A percentile compares a stretch with the other conserved stretches of the same genome.
Evolutionary conservation across 2,113 vertebrate genomes (phyloP).

Genomic region (Osmerus mordax): DNA sequence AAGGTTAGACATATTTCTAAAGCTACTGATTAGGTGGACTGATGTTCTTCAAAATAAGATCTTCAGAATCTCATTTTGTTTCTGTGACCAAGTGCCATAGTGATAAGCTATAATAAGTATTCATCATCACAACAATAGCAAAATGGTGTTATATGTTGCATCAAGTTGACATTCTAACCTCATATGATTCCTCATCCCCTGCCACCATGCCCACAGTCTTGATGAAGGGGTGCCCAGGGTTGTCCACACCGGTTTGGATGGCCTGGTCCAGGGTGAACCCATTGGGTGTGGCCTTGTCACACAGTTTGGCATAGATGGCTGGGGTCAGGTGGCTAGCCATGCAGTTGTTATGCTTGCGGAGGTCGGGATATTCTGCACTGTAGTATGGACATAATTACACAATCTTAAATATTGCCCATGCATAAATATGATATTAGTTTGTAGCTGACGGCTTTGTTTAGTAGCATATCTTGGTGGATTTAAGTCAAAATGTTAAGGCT

Average conservation of each 20-base stretch:
- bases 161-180: slow-evolving; percentile 71
- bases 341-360: slow-evolving; percentile 98
- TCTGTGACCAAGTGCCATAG: too few species aligned
- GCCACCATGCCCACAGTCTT: slow-evolving; percentile 82
- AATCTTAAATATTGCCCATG: not conserved
- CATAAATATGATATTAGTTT: too few species aligned
- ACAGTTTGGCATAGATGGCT: slow-evolving; percentile 86
- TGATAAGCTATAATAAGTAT: too few species aligned
- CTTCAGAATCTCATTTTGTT: too few species aligned
- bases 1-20: too few species aligned
- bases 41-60: too few species aligned
- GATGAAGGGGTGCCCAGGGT: slow-evolving; percentile 97
- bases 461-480: too few species aligned
- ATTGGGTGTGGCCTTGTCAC: slow-evolving; percentile 85
- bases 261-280: slow-evolving; percentile 93
- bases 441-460: too few species aligned
- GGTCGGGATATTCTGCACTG: slow-evolving; percentile 95
- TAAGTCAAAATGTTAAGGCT: too few species aligned
- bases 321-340: slow-evolving; percentile 93
- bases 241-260: slow-evolving; percentile 98
- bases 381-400: slow-evolving; percentile 17
- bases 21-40: too few species aligned
- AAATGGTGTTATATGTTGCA: too few species aligned
- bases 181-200: slow-evolving; percentile 95
- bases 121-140: too few species aligned